A percentile compares a stretch with the other conserved stretches of the same genome.
Conservation (phyloP, 2,888 invertebrate genomes). For the Cephus sareptanus region DNA sequence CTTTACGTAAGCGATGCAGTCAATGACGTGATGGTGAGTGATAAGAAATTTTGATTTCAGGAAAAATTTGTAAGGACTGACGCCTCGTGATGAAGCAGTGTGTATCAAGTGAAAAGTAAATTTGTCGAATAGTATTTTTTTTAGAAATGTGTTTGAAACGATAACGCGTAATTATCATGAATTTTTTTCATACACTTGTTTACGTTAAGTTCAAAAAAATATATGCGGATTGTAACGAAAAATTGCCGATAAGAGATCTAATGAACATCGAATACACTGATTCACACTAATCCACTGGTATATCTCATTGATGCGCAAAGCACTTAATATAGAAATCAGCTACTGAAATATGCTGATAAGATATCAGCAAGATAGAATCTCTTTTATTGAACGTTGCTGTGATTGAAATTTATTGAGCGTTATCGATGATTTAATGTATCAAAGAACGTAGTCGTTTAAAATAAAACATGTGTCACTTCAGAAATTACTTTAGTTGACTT, state of each 20-base stretch:
- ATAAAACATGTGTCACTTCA: background rate
- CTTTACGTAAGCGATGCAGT: constrained; percentile 57
- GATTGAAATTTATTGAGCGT: background rate
- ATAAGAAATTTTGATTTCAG: background rate
- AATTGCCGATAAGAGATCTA: background rate
- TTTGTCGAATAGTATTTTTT: background rate
- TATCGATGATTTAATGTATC: background rate
- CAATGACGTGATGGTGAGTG: constrained; percentile 52
- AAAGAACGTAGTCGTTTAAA: background rate
- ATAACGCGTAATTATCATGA: background rate
- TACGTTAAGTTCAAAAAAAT: background rate
- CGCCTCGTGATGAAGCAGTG: background rate
- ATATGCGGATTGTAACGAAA: background rate
- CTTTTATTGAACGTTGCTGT: background rate
- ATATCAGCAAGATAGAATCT: background rate
- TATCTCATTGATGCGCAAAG: background rate
- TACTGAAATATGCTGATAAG: background rate
- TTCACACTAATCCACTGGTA: background rate
- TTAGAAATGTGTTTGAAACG: background rate
- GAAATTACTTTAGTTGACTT: background rate
- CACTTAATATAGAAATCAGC: background rate
- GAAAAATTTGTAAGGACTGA: background rate
- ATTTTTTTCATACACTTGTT: background rate
- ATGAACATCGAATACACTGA: background rate
- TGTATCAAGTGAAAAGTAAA: background rate